A percentile compares a stretch with the other conserved stretches of the same genome.
These are phyloP conservation scores for Brachionus rubens DNA, from an alignment of 1,140 invertebrate species.

Conservation along the genomic window DNA sequence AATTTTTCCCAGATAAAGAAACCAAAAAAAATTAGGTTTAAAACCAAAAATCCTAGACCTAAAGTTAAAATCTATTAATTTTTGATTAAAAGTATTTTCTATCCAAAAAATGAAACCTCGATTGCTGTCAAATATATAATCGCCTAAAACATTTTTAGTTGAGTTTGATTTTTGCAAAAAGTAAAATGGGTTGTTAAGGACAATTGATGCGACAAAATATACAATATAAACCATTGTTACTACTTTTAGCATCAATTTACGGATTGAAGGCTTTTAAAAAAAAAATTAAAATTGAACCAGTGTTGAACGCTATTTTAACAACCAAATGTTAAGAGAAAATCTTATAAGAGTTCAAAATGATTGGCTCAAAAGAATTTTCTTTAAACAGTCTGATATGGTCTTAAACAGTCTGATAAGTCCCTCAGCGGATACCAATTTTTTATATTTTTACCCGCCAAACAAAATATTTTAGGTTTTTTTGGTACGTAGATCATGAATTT, in stretches of 20 bases:
- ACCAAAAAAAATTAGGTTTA: background rate
- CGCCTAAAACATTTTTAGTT: background rate
- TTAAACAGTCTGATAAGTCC: too few relatives aligned
- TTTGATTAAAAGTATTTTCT: too few relatives aligned
- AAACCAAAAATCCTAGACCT: conserved; percentile 4
- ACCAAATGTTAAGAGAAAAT: background rate
- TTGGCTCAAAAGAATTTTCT: background rate
- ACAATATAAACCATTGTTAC: background rate
- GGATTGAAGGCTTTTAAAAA: background rate
- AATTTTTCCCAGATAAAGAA: background rate
- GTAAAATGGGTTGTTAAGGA: background rate
- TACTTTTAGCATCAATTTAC: background rate
- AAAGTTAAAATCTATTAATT: background rate
- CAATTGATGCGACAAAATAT: background rate
- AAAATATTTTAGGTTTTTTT: too few relatives aligned
- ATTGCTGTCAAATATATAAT: conserved; percentile 2
- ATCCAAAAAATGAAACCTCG: too few relatives aligned
- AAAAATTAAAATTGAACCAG: background rate
- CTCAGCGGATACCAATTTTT: too few relatives aligned
- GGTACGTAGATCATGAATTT: too few relatives aligned
- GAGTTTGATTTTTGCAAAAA: background rate
- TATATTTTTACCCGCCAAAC: too few relatives aligned
- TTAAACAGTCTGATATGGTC: too few relatives aligned
- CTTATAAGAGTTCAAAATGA: background rate
- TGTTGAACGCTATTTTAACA: background rate